These are phyloP conservation scores for Hycleus cichorii DNA, from an alignment of 1,140 invertebrate genomes.

Conservation along the genomic window DNA sequence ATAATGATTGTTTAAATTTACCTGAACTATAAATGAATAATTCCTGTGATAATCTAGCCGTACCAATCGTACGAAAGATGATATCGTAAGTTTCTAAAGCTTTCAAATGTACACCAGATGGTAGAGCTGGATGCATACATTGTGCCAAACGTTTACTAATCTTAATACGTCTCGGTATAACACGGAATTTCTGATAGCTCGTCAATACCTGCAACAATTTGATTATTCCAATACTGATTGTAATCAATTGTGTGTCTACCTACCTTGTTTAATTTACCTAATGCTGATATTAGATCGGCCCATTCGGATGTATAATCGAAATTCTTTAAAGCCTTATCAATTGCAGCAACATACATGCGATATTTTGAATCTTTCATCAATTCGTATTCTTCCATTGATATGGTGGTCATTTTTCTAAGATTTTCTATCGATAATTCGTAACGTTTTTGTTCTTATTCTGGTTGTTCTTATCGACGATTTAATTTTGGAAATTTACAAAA, in stretches of 20 bases:
- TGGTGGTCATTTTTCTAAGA: slow-evolving; percentile 31
- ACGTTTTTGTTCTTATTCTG: too few species aligned
- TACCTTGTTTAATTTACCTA: slow-evolving; percentile 91
- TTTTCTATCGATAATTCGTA: too few species aligned
- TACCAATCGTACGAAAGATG: slow-evolving; percentile 87
- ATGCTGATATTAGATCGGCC: slow-evolving; percentile 88
- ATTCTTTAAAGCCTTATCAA: slow-evolving; percentile 85
- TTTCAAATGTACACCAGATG: slow-evolving; percentile 87
- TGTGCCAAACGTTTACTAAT: slow-evolving; percentile 90
- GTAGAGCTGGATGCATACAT: slow-evolving; percentile 90
- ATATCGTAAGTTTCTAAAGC: slow-evolving; percentile 90
- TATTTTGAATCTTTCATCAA: slow-evolving; percentile 72
- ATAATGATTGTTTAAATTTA: slow-evolving; percentile 28
- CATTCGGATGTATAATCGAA: slow-evolving; percentile 95
- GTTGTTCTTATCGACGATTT: too few species aligned
- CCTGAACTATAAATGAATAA: slow-evolving; percentile 81
- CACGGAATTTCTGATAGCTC: slow-evolving; percentile 72
- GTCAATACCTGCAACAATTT: slow-evolving; percentile 56
- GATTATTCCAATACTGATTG: neutral
- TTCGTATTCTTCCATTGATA: slow-evolving; percentile 59
- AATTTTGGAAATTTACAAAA: neutral
- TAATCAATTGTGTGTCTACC: slow-evolving; percentile 5
- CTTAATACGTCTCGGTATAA: slow-evolving; percentile 85
- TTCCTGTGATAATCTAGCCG: slow-evolving; percentile 72
- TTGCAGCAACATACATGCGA: slow-evolving; percentile 65